Base-by-base conservation (phyloP, 1,140 invertebrate species). In the Brachystomella parvula region DNA sequence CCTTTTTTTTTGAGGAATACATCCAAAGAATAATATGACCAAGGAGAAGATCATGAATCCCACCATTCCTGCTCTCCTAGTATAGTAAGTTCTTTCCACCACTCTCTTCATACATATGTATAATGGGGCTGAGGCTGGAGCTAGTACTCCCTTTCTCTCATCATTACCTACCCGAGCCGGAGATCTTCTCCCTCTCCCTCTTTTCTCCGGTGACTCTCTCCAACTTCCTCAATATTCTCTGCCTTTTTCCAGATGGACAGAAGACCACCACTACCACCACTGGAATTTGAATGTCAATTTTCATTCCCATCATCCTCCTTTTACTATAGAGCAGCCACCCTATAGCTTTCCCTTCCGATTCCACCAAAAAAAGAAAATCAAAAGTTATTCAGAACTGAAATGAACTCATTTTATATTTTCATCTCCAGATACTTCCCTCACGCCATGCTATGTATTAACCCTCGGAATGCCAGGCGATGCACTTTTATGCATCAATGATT, bases 231-330 rank as follows among this genome's bases (percentile, higher is more conserved):
- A 39, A 39, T 39, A 53, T 53, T 53, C 24, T 53, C 49, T 53
- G 12, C 49, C 49, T 6, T 53, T 15, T 15, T 53, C 21, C 6
- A 24, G 49, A 26, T 19, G 24, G 62, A 17, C 47, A 63, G 39
- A 56, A 26, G 35, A 66, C 47, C 9, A 58, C 39, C 12, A 53
- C 24, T 57, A 21, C 32, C 35, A 47, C 65, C 47, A 47, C 29
- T 60, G 65, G 69, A 65, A 71, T 71, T 71, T 71, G 66, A 71
- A 71, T 71, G 69, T 65, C 69, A 67, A 71, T 71, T 71, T 71
- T 71, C 68, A 71, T 71, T 65, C 63, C 69, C 35, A 24, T 47
- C 63, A 61, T 71, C 69, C 65, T 70, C 69, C 65, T 70, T 70
- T 67, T 64, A 69, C 68, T 69, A 59, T 3, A 28, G 9, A 28